These are phyloP conservation scores for Eclectus roratus DNA, from an alignment of 2,113 vertebrate species.

Conservation along the genomic window DNA sequence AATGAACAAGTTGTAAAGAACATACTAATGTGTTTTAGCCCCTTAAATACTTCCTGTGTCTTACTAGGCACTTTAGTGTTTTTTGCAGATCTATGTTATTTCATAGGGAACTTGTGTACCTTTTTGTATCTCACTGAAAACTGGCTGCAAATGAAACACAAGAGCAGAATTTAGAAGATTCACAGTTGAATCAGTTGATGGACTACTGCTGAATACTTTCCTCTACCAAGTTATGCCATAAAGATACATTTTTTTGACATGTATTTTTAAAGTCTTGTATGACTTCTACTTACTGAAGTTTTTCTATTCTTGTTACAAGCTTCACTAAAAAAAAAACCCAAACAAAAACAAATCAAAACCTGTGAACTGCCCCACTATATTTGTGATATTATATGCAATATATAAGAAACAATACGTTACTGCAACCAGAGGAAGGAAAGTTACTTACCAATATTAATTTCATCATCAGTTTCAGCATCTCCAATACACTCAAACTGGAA, in stretches of 20 bases:
- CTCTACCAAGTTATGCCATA: background rate
- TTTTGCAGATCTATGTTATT: background rate
- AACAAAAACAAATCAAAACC: background rate
- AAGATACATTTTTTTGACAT: background rate
- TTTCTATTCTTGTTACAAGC: background rate
- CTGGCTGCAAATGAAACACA: background rate
- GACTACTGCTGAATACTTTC: background rate
- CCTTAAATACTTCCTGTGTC: background rate
- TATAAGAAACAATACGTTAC: background rate
- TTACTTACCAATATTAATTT: constrained; percentile 93
- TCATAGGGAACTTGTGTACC: background rate
- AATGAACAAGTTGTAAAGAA: background rate
- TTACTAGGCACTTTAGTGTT: background rate
- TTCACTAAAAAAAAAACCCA: background rate
- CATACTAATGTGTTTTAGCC: background rate
- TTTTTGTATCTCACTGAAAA: background rate
- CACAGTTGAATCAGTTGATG: background rate
- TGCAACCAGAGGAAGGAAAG: background rate
- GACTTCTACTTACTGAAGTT: background rate
- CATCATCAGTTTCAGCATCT: constrained; percentile 94
- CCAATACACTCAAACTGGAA: constrained; percentile 97
- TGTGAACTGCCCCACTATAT: background rate
- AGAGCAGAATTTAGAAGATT: background rate
- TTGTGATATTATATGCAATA: background rate
- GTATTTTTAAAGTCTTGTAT: background rate